These are phyloP conservation scores for Rhinogobio ventralis DNA, from an alignment of 2,797 vertebrate species.

Conservation along the genomic window DNA sequence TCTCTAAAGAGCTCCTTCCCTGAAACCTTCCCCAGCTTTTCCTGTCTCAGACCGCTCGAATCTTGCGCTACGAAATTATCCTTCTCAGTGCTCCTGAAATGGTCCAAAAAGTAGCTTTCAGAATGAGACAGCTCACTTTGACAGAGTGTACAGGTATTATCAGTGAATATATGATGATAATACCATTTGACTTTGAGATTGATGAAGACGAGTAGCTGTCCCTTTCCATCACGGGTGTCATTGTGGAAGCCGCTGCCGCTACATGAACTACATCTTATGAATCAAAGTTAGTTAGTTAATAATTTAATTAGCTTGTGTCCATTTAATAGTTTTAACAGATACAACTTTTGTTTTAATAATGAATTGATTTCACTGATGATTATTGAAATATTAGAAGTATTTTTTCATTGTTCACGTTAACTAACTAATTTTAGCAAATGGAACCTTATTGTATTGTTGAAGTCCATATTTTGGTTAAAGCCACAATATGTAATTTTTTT, in stretches of 20 bases:
- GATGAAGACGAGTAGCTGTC: slow-evolving; percentile 79
- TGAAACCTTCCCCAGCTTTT: slow-evolving; percentile 67
- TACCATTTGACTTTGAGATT: slow-evolving; percentile 79
- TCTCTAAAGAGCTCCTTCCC: slow-evolving; percentile 77
- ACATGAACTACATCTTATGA: slow-evolving; percentile 68
- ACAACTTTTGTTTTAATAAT: too few relatives aligned
- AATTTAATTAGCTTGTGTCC: too few relatives aligned
- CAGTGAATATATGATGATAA: background rate
- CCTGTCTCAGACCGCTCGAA: slow-evolving; percentile 63
- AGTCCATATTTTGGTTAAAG: too few relatives aligned
- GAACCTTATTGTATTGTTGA: too few relatives aligned
- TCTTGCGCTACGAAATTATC: slow-evolving; percentile 70
- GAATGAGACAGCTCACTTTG: background rate
- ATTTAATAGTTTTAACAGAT: too few relatives aligned
- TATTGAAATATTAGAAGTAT: too few relatives aligned
- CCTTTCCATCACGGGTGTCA: slow-evolving; percentile 70
- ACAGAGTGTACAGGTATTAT: too few relatives aligned
- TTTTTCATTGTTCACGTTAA: too few relatives aligned
- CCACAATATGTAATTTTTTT: too few relatives aligned
- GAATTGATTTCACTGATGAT: too few relatives aligned
- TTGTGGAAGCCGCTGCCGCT: slow-evolving; percentile 66
- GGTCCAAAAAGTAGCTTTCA: background rate
- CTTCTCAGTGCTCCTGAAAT: slow-evolving; percentile 70
- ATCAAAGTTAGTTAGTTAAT: too few relatives aligned
- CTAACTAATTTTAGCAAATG: too few relatives aligned